A percentile compares a stretch with the other conserved stretches of the same genome.
phyloP scores from a whole-genome alignment of 2,888 invertebrate species.

The Stegophylla sp. region DNA sequence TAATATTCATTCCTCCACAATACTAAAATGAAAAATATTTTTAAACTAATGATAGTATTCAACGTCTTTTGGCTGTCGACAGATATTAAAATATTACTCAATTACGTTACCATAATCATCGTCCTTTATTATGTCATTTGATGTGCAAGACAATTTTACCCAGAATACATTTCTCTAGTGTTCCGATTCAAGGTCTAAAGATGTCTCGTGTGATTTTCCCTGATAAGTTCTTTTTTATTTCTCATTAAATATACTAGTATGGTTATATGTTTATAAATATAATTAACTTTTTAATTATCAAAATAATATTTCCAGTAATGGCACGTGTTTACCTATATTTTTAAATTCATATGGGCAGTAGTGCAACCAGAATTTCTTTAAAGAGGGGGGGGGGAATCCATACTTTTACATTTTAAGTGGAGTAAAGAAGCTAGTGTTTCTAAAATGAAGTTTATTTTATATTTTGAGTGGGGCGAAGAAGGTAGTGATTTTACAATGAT shows the following conservation, averaged over 20 bases:
- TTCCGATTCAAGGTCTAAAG: constrained; percentile 27
- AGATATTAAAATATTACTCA: constrained; percentile 20
- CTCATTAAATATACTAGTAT: neutral
- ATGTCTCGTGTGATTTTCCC: constrained; percentile 21
- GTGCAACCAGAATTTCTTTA: too few relatives aligned
- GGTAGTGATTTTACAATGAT: too few relatives aligned
- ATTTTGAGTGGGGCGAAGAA: too few relatives aligned
- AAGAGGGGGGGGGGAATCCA: too few relatives aligned
- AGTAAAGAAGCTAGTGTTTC: too few relatives aligned
- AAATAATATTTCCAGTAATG: too few relatives aligned
- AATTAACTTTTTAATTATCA: too few relatives aligned
- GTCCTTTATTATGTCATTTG: constrained; percentile 19
- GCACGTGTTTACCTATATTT: too few relatives aligned
- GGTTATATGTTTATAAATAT: neutral
- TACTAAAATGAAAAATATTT: neutral
- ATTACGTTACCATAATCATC: neutral
- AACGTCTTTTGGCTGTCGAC: neutral
- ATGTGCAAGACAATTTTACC: constrained; percentile 22
- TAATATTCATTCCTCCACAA: too few relatives aligned
- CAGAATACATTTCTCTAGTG: constrained; percentile 21
- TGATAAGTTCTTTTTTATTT: constrained; percentile 3
- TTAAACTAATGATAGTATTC: neutral
- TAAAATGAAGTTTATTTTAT: too few relatives aligned
- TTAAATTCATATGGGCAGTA: too few relatives aligned
- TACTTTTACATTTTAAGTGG: too few relatives aligned